Percentiles rank a stretch among this genome's conserved stretches.
These are phyloP conservation scores for Delichon dasypus DNA, from an alignment of 2,797 vertebrate genomes.

Conservation along the genomic window DNA sequence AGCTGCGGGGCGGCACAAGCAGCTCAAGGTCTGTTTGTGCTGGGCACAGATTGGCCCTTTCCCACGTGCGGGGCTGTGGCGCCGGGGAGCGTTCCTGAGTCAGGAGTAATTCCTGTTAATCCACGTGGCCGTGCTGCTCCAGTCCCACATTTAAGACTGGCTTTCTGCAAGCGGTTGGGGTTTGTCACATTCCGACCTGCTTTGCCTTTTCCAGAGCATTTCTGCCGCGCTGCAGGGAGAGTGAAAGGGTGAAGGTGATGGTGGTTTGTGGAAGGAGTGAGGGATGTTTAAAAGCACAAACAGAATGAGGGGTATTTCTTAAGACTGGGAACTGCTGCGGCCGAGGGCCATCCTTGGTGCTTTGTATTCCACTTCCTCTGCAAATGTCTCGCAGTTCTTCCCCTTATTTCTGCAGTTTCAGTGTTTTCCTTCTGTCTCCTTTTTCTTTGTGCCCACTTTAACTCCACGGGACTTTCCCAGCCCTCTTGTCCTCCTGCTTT, in stretches of 20 bases:
- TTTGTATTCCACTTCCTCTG: slow-evolving; percentile 14
- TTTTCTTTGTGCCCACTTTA: not conserved
- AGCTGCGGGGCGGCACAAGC: not conserved
- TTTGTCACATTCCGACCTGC: not conserved
- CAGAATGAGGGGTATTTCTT: not conserved
- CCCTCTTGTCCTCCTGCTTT: not conserved
- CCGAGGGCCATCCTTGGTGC: not conserved
- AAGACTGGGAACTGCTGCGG: not conserved
- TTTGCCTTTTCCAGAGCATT: not conserved
- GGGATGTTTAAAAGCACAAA: not conserved
- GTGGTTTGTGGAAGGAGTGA: not conserved
- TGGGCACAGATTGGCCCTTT: not conserved
- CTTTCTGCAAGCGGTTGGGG: not conserved
- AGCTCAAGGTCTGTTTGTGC: not conserved
- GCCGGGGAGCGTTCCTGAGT: not conserved
- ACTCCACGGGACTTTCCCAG: not conserved
- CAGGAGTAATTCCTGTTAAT: not conserved
- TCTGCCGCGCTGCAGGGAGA: not conserved
- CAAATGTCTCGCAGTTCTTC: not conserved
- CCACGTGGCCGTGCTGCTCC: not conserved
- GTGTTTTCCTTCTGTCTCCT: not conserved
- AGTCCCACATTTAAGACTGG: accelerated
- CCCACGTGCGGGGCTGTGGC: not conserved
- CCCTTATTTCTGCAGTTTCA: slow-evolving; percentile 19
- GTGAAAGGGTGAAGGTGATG: not conserved